Percentiles rank a stretch among this genome's conserved stretches.
Evolutionary conservation across 1,140 invertebrate genomes (phyloP).

Genomic region (Drosophila willistoni): DNA sequence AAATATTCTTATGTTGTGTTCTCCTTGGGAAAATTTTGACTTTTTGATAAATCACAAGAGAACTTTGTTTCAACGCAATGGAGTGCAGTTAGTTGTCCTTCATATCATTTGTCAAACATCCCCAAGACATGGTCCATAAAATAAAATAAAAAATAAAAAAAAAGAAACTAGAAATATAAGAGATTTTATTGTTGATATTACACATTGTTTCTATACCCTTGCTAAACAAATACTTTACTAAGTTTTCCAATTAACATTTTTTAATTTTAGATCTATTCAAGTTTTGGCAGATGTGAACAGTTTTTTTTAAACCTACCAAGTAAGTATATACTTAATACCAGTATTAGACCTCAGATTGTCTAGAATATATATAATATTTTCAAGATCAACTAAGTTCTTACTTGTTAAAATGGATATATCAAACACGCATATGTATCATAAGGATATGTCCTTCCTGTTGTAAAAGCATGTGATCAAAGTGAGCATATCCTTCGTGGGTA

Average conservation of each 20-base stretch:
- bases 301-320: no score
- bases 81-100: conserved; percentile 27
- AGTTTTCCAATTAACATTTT: no score
- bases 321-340: no score
- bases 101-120: conserved; percentile 71
- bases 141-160: background rate
- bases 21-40: conserved; percentile 37
- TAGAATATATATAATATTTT: no score
- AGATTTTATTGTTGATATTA: background rate
- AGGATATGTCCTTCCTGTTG: no score
- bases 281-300: no score
- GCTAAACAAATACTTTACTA: no score
- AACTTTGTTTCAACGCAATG: conserved; percentile 23
- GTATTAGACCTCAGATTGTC: no score
- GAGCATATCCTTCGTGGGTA: background rate
- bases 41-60: conserved; percentile 73
- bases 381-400: no score
- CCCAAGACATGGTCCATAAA: conserved; percentile 19
- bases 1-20: conserved; percentile 26
- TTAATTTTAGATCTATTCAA: no score
- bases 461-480: background rate
- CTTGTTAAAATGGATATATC: no score
- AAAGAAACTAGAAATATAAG: background rate
- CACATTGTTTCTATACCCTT: background rate
- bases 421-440: no score